Percentiles rank a stretch among this genome's conserved stretches.
Conservation (phyloP, 2,888 invertebrate species). For the Dryococelus australis region DNA sequence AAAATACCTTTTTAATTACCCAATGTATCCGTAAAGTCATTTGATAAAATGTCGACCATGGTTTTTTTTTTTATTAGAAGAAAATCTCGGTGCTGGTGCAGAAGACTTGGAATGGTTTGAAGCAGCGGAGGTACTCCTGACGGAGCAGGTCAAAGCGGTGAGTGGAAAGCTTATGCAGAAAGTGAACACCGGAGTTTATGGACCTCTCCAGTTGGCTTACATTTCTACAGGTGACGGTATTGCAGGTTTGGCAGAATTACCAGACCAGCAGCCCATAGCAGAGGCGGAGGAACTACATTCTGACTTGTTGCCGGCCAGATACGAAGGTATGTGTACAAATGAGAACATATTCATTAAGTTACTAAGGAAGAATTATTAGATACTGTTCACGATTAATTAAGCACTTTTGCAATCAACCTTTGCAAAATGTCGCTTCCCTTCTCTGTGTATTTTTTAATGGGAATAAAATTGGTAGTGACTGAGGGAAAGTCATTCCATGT, state of each 20-base stretch:
- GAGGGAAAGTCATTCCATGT: too few species aligned
- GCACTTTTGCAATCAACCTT: background rate
- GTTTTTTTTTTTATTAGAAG: too few species aligned
- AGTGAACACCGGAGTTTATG: constrained; percentile 50
- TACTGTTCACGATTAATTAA: too few species aligned
- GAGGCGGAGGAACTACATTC: constrained; percentile 61
- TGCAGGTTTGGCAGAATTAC: constrained; percentile 51
- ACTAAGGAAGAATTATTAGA: too few species aligned
- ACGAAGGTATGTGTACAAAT: constrained; percentile 70
- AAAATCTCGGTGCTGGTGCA: background rate
- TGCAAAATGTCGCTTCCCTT: background rate
- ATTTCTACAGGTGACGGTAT: constrained; percentile 58
- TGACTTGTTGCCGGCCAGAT: constrained; percentile 77
- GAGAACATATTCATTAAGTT: too few species aligned
- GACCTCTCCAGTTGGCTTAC: constrained; percentile 62
- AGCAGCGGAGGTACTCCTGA: constrained; percentile 1
- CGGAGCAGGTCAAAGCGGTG: background rate
- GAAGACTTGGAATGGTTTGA: background rate
- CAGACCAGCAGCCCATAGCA: constrained; percentile 53
- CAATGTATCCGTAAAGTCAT: too few species aligned
- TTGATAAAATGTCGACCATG: too few species aligned
- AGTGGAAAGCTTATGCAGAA: background rate
- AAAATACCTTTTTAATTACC: too few species aligned
- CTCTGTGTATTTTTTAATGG: too few species aligned
- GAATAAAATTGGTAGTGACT: too few species aligned